Evolutionary conservation across 2,797 vertebrate genomes (phyloP), one percentile per base, ranked within the genome.

Genomic region (Cynodonichthys magdalenae): DNA sequence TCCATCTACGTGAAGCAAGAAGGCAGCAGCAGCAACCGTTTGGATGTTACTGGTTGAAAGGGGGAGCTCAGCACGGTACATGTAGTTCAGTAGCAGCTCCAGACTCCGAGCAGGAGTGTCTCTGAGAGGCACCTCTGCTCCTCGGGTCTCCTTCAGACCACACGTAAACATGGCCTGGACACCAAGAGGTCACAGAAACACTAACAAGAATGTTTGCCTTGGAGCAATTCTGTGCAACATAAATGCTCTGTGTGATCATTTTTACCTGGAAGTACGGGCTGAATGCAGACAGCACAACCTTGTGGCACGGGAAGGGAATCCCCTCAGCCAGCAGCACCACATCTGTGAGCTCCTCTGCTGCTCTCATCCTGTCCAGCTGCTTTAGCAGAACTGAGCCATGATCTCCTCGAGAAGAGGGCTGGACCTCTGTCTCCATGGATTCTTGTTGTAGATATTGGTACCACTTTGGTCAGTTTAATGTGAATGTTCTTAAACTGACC

Each of bases 251-350:
- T 5, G n/a, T 15, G 15, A 7, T 56, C 5, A 6, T 24, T 24
- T 90, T 93, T 44, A 95, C 95, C 84, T 89, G 94, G 84, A 97
- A 97, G 67, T 96, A 97, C 20, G 95, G 94, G 51, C 95, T 96
- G 74, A 96, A 97, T 8, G 95, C 94, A 66, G 94, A 95, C 67
- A 97, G 87, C 56, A 97, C 93, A 65, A 96, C 85, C 76, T 92
- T 93, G 87, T 97, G 96, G 91, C 95, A 97, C 15, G 92, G 90
- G 71, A 96, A 96, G 41, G 77, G 78, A 81, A 94, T 80, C 8
- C 89, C 95, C 59, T 95, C 95, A 1, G 94, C 94, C 12, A 95
- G 74, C 5, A 97, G 90, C n/a, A 95, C 87, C 15, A 96, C 92
- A 0, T 97, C 95, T 4, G 90, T 92, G 58, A 97, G 94, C 82